Evolutionary conservation across 1,140 invertebrate species (phyloP).

Genomic region (Eueides isabella): DNA sequence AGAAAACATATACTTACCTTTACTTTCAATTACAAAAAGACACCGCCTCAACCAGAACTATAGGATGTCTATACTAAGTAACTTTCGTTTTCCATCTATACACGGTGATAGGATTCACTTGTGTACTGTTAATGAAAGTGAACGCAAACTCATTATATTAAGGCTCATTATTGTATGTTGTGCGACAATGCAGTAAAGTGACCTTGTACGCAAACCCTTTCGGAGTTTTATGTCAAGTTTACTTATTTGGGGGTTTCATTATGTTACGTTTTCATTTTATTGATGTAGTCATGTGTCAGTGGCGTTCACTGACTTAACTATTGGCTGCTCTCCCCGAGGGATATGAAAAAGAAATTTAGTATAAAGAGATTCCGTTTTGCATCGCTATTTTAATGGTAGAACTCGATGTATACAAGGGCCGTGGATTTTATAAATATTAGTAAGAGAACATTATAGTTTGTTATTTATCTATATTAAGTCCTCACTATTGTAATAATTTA

Average conservation of each 20-base stretch:
- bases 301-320: too few species aligned
- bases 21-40: constrained; percentile 18
- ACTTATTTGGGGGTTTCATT: neutral
- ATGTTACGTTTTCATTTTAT: neutral
- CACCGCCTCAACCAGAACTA: constrained; percentile 22
- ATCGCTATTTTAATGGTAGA: too few species aligned
- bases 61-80: constrained; percentile 31
- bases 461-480: too few species aligned
- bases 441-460: too few species aligned
- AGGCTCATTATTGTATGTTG: neutral
- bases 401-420: too few species aligned
- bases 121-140: neutral
- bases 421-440: too few species aligned
- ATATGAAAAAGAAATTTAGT: too few species aligned
- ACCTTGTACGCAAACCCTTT: constrained; percentile 16
- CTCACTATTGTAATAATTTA: neutral
- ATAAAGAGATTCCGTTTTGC: too few species aligned
- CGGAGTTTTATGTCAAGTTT: constrained; percentile 21
- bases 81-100: constrained; percentile 37
- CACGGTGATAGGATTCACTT: constrained; percentile 24
- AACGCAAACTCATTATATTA: constrained; percentile 2
- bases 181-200: constrained; percentile 3
- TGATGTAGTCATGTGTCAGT: neutral
- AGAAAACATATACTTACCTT: constrained; percentile 4
- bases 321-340: too few species aligned